These are phyloP conservation scores for Lycia hirtaria DNA, from an alignment of 2,888 invertebrate genomes.

Conservation along the genomic window DNA sequence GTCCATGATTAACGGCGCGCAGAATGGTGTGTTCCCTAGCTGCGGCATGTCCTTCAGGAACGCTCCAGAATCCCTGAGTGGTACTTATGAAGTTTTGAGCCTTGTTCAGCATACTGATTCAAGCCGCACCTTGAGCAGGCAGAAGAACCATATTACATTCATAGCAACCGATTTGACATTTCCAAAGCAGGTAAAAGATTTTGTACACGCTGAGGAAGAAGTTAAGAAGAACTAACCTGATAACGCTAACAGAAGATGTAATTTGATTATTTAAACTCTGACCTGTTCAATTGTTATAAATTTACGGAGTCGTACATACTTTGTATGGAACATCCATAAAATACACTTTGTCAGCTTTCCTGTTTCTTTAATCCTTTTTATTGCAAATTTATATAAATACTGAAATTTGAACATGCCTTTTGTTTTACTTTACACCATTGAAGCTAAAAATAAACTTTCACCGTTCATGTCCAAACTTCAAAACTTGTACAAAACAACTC, in stretches of 20 bases:
- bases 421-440: too few relatives aligned
- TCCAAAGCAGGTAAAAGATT: too few relatives aligned
- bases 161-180: constrained; percentile 34
- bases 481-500: background rate
- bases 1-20: constrained; percentile 5
- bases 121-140: constrained; percentile 48
- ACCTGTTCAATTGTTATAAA: background rate
- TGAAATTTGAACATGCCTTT: background rate
- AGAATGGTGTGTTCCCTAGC: constrained; percentile 2
- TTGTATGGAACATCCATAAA: too few relatives aligned
- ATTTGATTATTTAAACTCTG: too few relatives aligned
- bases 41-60: constrained; percentile 46
- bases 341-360: too few relatives aligned
- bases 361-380: too few relatives aligned
- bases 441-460: constrained; percentile 1
- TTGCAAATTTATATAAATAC: background rate
- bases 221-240: background rate
- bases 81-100: constrained; percentile 60
- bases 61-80: constrained; percentile 46
- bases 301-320: too few relatives aligned
- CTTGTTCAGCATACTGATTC: constrained; percentile 45
- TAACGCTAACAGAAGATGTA: background rate
- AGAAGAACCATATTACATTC: constrained; percentile 54
- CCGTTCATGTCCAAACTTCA: background rate
- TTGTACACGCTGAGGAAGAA: constrained; percentile 3